A percentile compares a stretch with the other conserved stretches of the same genome.
These are phyloP conservation scores for Drosophila trichaetosa DNA, from an alignment of 2,888 invertebrate species.

Conservation along the genomic window DNA sequence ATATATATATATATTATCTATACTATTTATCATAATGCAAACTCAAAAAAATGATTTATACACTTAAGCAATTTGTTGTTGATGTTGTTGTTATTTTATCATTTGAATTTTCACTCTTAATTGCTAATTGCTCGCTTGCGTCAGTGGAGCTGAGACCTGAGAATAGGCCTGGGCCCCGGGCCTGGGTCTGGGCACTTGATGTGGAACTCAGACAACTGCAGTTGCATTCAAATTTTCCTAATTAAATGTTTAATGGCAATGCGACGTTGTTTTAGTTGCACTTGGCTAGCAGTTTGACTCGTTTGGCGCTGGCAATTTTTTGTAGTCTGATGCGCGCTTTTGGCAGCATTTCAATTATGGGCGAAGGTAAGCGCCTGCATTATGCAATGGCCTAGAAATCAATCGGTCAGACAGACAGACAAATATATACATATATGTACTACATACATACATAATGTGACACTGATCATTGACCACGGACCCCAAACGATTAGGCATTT, in stretches of 20 bases:
- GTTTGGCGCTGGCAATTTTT: conserved; percentile 16
- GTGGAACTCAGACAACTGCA: conserved; percentile 22
- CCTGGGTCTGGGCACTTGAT: not conserved
- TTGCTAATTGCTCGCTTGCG: conserved; percentile 75
- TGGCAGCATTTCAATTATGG: conserved; percentile 72
- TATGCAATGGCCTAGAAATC: conserved; percentile 74
- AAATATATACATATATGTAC: not conserved
- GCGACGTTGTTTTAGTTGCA: conserved; percentile 76
- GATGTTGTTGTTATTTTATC: conserved; percentile 14
- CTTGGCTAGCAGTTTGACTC: conserved; percentile 24
- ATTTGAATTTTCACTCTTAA: conserved; percentile 64
- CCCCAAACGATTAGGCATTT: conserved; percentile 1
- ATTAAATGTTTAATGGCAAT: conserved; percentile 74
- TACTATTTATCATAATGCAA: conserved; percentile 4
- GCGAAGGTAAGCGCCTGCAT: conserved; percentile 50
- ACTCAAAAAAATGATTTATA: conserved; percentile 35
- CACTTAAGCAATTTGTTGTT: conserved; percentile 18
- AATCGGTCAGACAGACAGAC: conserved; percentile 21
- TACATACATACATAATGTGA: not conserved
- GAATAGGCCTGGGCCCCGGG: conserved; percentile 6
- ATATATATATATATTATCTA: not conserved
- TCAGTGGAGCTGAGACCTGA: conserved; percentile 44
- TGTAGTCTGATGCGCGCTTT: conserved; percentile 32
- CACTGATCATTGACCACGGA: conserved; percentile 26
- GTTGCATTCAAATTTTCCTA: conserved; percentile 76